Evolutionary conservation across 2,113 vertebrate species (phyloP), one percentile per base, ranked within the genome.

Genomic region (Antigone vipio): DNA sequence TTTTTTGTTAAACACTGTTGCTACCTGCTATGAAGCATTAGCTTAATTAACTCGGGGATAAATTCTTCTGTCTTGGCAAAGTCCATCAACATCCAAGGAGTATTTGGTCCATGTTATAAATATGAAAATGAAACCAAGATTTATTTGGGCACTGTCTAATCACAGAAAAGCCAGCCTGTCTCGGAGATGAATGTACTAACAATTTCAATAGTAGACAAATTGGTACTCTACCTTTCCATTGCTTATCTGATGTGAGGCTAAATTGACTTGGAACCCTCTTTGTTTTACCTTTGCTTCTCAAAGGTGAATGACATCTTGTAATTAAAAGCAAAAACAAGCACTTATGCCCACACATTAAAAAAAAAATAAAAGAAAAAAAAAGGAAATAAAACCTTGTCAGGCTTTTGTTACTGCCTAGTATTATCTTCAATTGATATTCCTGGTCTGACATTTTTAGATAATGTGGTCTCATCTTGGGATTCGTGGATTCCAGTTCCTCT

Each of bases 141-240:
- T 95, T 95, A 83, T 96, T 93, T 95, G 78, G 47, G 50, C 88
- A 71, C 42, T 85, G 29, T 77, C 53, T 95, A 87, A 93, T 97
- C 59, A 67, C 55, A 82, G 86, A 85, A 92, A 52, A 96, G 67
- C 49, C 63, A 92, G 68, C 35, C 30, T 93, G 81, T 85, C 71
- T 89, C 52, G 38, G 77, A 93, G 93, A 89, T 81, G 93, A 95
- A 92, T 92, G 49, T 76, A 71, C 90, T 94, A 88, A 93, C 92
- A 95, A 82, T 96, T 97, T 95, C 91, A 94, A 85, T 81, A 85
- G 80, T 6, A 96, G 93, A 86, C 76, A 96, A 83, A 95, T 91
- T 71, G 78, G 49, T 90, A 79, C 62, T 97, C 58, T 95, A 56
- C 83, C 77, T 75, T 96, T 96, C 88, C 15, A 10, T 66, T 94